Evolutionary conservation across 2,888 invertebrate genomes (phyloP), one percentile per base, ranked within the genome.

Genomic region (Melikaiella ostensackeni): DNA sequence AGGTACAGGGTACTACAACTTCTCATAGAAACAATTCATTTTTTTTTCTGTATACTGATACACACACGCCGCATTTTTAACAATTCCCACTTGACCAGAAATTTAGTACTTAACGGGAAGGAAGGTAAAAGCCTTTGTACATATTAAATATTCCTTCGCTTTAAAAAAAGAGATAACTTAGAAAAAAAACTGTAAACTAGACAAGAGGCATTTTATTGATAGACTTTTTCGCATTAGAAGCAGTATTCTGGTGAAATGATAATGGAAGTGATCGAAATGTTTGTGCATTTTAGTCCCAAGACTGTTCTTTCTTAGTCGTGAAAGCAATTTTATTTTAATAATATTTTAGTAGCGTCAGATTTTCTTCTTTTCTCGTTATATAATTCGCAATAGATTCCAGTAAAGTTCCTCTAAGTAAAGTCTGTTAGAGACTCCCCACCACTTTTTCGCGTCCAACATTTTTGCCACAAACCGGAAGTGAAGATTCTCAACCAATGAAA

Each of bases 11-110:
- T 82, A 83, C 59, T 64, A 73, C 50, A 64, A 35, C 76, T 80
- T 81, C 81, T 76, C 73, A 75, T 78, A 82, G 38, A 75, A 81
- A 83, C 55, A 77, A 82, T 77, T 82, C 80, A 81, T 78, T 77
- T 82, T 76, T 79, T 78, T 57, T 83, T 83, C 80, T 78, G 46
- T 30, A 16, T 30, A 50, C 11, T 46, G 46, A 50, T 70, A 50
- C 33, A 33, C 50, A 55, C 50, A 13, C 5, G 50, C 70, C 33
- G 50, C 46, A n/a, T 30, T 70, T 11, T 13, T 50, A 70, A 30
- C 9, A 30, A 46, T 70, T 70, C 33, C 33, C 50, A 46, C 19
- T 70, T 50, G 70, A 70, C 13, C 13, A 70, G 11, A 70, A 50
- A 21, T 70, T 50, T 70, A 50, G 70, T 50, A 70, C 70, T 70